A percentile compares a stretch with the other conserved stretches of the same genome.
phyloP scores from a whole-genome alignment of 2,113 vertebrate species.

The Periophthalmodon schlosseri region DNA sequence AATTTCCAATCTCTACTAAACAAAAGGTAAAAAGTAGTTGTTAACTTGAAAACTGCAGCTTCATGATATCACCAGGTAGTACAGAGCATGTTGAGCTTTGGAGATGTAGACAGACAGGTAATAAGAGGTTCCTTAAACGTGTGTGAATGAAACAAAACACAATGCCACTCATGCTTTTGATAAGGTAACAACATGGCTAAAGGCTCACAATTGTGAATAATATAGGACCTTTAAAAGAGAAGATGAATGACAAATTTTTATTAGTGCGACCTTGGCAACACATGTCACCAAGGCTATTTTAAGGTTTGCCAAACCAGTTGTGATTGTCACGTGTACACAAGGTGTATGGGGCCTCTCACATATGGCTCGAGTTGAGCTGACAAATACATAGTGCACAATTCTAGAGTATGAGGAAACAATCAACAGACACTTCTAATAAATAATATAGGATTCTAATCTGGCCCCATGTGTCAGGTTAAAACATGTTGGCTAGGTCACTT shows the following conservation, averaged over 20 bases:
- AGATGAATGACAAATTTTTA: slow-evolving; percentile 19
- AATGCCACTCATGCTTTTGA: no score
- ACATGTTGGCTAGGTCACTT: background rate
- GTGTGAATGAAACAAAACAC: no score
- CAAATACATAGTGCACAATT: slow-evolving; percentile 1
- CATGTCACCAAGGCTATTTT: slow-evolving; percentile 57
- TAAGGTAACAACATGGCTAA: no score
- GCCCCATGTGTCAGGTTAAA: slow-evolving; percentile 8
- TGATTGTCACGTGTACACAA: slow-evolving; percentile 34
- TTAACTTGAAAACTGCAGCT: no score
- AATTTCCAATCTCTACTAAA: no score
- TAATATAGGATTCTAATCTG: slow-evolving; percentile 2
- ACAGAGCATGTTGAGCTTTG: no score
- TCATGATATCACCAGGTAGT: no score
- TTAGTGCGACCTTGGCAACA: slow-evolving; percentile 39
- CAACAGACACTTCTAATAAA: background rate
- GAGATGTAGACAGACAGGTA: no score
- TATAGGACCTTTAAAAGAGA: background rate
- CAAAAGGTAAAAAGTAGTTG: no score
- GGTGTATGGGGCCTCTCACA: slow-evolving; percentile 14
- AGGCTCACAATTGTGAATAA: background rate
- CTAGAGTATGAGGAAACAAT: background rate
- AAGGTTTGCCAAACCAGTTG: slow-evolving; percentile 26
- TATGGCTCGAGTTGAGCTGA: slow-evolving; percentile 18
- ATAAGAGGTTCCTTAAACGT: no score